These are phyloP conservation scores for Pseudopipra pipra DNA, from an alignment of 2,113 vertebrate species.

Conservation along the genomic window DNA sequence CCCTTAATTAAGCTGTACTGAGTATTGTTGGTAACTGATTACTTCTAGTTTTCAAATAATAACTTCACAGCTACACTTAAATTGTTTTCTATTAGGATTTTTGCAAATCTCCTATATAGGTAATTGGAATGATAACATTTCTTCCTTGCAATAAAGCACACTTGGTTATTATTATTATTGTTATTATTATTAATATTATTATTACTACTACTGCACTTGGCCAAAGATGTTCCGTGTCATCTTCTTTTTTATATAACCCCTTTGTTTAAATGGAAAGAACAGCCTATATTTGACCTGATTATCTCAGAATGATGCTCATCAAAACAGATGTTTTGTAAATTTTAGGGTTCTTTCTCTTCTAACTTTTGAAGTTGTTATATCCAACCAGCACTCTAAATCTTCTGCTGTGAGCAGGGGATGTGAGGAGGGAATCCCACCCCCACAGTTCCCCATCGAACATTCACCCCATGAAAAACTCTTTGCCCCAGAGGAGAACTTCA, in stretches of 20 bases:
- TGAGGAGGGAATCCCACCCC: not conserved
- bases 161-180: not conserved
- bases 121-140: not conserved
- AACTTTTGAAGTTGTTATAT: constrained; percentile 22
- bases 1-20: not conserved
- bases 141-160: not conserved
- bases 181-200: not conserved
- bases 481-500: not conserved
- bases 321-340: not conserved
- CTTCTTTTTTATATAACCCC: not conserved
- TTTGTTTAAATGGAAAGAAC: not conserved
- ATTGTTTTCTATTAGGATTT: not conserved
- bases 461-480: not conserved
- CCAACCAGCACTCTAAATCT: not conserved
- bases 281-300: not conserved
- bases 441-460: not conserved
- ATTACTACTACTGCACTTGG: not conserved
- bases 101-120: not conserved
- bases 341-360: not conserved
- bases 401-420: not conserved
- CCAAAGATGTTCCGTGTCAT: not conserved
- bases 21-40: not conserved
- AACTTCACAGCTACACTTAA: not conserved
- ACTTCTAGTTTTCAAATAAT: constrained; percentile 15
- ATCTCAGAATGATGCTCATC: not conserved